Evolutionary conservation across 1,140 invertebrate genomes (phyloP).

Genomic region (Brachionus sp.): DNA sequence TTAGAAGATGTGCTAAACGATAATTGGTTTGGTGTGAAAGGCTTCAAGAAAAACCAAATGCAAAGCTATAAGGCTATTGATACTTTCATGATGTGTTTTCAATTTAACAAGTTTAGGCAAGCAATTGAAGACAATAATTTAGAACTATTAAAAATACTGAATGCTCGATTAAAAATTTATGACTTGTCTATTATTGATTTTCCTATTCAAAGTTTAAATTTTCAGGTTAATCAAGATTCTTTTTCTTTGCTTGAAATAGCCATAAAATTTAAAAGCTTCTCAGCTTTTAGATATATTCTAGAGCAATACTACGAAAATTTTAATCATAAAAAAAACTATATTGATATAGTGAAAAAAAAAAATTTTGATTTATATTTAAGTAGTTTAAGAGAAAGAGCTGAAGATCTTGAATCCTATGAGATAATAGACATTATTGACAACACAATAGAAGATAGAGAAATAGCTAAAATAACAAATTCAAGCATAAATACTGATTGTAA

Average conservation of each 20-base stretch:
- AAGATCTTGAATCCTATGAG: slow-evolving; percentile 28
- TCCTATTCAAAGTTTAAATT: not conserved
- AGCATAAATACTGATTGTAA: not conserved
- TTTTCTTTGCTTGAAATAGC: not conserved
- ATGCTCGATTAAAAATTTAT: not conserved
- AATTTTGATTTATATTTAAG: not conserved
- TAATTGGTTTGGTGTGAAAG: not conserved
- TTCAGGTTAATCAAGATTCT: not conserved
- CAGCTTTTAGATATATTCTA: slow-evolving; percentile 7
- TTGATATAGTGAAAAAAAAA: not conserved
- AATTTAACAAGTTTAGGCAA: not conserved
- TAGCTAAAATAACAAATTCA: not conserved
- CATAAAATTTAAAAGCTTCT: not conserved
- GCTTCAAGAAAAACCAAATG: not conserved
- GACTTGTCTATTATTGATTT: slow-evolving; percentile 1
- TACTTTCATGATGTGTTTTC: slow-evolving; percentile 29
- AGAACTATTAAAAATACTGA: not conserved
- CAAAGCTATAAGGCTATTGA: not conserved
- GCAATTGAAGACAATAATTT: slow-evolving; percentile 13
- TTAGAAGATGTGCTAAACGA: slow-evolving; percentile 14
- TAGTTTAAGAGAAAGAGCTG: slow-evolving; percentile 25
- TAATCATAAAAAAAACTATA: not conserved
- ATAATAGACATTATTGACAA: slow-evolving; percentile 42
- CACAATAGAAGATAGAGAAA: slow-evolving; percentile 37
- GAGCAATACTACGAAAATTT: not conserved